Evolutionary conservation across 2,888 invertebrate species (phyloP).

Genomic region (Trichogramma evanescens): DNA sequence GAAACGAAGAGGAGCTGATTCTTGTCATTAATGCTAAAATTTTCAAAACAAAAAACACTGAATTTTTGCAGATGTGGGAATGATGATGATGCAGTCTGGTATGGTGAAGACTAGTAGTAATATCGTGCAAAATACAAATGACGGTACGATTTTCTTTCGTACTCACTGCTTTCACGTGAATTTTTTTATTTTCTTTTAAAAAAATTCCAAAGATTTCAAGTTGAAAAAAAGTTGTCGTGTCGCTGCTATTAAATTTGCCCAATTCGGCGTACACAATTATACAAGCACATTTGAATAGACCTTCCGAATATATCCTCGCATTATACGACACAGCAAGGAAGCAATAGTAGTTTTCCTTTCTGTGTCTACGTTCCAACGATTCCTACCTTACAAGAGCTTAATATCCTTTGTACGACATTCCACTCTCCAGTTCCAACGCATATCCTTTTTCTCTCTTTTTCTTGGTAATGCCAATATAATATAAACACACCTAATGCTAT

Average conservation of each 20-base stretch:
- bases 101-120: slow-evolving; percentile 85
- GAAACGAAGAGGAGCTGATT: neutral
- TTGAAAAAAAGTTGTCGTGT: neutral
- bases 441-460: too few species aligned
- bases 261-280: too few species aligned
- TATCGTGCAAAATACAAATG: slow-evolving; percentile 50
- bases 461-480: neutral
- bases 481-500: slow-evolving; percentile 12
- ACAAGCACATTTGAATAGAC: too few species aligned
- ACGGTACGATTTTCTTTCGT: slow-evolving; percentile 64
- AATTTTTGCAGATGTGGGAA: slow-evolving; percentile 87
- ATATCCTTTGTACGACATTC: too few species aligned
- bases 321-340: too few species aligned
- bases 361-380: slow-evolving; percentile 15
- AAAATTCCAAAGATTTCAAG: neutral
- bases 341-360: slow-evolving; percentile 2
- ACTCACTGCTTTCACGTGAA: slow-evolving; percentile 25
- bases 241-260: too few species aligned
- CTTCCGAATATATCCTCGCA: too few species aligned
- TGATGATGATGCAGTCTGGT: slow-evolving; percentile 95
- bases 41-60: slow-evolving; percentile 14
- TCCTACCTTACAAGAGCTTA: too few species aligned
- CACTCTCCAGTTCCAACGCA: too few species aligned
- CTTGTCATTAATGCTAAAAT: too few species aligned
- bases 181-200: neutral